Evolutionary conservation across 2,888 invertebrate species (phyloP).

Genomic region (Parasteatoda lunata): DNA sequence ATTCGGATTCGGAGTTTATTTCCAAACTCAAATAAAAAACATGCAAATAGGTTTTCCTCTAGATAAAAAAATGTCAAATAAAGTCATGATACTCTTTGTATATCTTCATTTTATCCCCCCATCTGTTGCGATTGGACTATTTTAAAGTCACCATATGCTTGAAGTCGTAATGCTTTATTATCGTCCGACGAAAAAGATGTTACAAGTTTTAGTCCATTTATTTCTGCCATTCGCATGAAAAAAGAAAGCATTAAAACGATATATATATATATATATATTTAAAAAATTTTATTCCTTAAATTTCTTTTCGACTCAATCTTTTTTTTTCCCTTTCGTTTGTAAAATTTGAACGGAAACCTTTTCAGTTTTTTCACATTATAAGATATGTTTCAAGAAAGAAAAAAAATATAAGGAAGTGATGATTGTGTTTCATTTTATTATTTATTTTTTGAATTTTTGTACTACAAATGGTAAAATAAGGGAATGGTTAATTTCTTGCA

Average conservation of each 20-base stretch:
- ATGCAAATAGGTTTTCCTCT: background rate
- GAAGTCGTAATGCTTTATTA: background rate
- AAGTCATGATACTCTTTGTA: background rate
- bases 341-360: background rate
- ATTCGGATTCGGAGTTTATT: background rate
- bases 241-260: background rate
- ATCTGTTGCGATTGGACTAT: background rate
- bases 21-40: background rate
- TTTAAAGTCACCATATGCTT: background rate
- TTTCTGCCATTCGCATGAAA: background rate
- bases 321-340: background rate
- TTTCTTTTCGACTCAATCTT: background rate
- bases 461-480: no score
- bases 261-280: background rate
- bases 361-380: background rate
- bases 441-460: no score
- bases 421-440: no score
- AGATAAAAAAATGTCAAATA: background rate
- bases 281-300: no score
- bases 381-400: background rate
- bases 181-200: background rate
- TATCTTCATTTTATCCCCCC: background rate
- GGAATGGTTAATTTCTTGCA: no score
- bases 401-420: background rate
- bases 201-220: slow-evolving; percentile 1